Conservation (phyloP, 2,113 vertebrate genomes). For the Microcebus lehilahytsara region DNA sequence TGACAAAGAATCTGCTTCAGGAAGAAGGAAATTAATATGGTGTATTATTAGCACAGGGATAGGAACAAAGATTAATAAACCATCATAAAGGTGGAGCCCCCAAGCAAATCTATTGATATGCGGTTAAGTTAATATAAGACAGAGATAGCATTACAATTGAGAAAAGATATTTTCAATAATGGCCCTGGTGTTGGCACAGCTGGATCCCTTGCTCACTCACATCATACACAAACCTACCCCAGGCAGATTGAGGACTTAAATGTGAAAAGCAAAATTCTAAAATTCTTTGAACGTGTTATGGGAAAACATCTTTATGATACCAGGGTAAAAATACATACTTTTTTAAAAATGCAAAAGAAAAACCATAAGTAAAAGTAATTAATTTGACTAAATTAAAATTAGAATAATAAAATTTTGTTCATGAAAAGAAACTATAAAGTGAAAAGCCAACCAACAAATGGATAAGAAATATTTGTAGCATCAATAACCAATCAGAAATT, state of each 20-base stretch:
- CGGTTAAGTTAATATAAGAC: not conserved
- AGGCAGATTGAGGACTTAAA: not conserved
- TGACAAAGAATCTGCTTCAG: not conserved
- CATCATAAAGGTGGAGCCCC: not conserved
- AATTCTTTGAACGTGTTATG: not conserved
- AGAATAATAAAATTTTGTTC: not conserved
- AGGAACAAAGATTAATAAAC: not conserved
- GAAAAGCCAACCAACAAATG: not conserved
- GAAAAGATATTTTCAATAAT: not conserved
- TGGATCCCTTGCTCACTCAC: not conserved
- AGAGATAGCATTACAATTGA: not conserved
- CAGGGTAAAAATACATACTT: not conserved
- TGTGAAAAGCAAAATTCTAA: not conserved
- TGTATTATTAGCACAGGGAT: not conserved
- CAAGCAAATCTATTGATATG: not conserved
- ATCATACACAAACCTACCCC: not conserved
- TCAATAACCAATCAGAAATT: not conserved
- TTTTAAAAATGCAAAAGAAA: not conserved
- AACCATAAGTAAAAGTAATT: not conserved
- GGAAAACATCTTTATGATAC: not conserved
- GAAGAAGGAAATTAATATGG: not conserved
- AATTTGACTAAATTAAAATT: not conserved
- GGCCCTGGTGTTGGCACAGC: not conserved
- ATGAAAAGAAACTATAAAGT: not conserved
- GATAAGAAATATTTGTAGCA: not conserved